phyloP scores from a whole-genome alignment of 2,113 vertebrate species.

The Cichladusa arquata region DNA sequence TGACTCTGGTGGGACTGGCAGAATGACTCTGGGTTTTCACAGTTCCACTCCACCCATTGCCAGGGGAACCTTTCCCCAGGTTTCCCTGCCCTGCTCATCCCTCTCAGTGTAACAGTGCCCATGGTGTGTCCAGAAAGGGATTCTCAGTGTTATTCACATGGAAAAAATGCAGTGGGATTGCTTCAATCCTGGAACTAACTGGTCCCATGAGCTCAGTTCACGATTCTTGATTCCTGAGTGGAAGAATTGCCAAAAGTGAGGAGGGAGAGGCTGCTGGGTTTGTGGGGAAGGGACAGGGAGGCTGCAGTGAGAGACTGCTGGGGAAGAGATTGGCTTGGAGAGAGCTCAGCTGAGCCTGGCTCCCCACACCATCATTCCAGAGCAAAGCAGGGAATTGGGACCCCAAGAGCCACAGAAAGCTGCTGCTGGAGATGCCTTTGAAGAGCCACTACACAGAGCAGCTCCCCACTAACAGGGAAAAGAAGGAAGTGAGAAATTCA shows the following conservation, averaged over 20 bases:
- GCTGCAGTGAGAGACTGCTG: background rate
- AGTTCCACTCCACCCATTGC: background rate
- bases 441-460: background rate
- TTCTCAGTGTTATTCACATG: background rate
- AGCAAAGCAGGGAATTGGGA: background rate
- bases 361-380: background rate
- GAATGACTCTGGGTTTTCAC: background rate
- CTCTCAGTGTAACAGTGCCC: background rate
- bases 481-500: background rate
- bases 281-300: conserved; percentile 59
- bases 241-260: background rate
- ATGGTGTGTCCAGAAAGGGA: background rate
- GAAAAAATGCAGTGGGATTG: conserved; percentile 39
- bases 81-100: background rate
- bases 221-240: background rate
- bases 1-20: background rate
- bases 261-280: conserved; percentile 38
- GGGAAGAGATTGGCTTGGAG: background rate
- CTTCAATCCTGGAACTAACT: background rate
- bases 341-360: background rate
- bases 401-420: background rate
- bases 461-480: background rate
- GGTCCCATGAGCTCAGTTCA: conserved; percentile 1
- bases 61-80: background rate
- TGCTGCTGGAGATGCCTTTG: background rate